Base-by-base conservation (phyloP, 2,113 vertebrate genomes). In the Panthera leo region DNA sequence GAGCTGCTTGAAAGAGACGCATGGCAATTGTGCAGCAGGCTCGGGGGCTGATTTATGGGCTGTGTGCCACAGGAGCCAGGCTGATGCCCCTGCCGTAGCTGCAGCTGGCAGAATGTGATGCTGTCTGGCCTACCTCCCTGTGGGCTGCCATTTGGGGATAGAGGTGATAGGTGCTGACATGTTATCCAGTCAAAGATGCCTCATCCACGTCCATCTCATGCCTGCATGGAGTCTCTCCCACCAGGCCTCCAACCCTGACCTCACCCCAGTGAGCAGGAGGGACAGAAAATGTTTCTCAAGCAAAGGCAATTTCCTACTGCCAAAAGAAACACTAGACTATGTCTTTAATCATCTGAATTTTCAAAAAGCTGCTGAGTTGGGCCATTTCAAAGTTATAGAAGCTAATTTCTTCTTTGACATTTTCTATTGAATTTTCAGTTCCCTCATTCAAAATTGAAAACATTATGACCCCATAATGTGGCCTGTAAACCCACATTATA, bases 11-110 rank as follows among this genome's bases (percentile, higher is more conserved):
- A 98, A 97, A 97, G 97, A 98, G 95, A 97, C 10, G 21, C 95
- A 86, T 96, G 93, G 97, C 98, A 92, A 93, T 98, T 94, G 97
- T 95, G 93, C 87, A 63, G 92, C 79, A 85, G 86, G 95, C 94
- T 96, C 0, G 12, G 85, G 55, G 6, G 10, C 95, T 98, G 98
- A 98, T 98, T 98, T 98, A 98, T 97, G 97, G 97, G 36, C 97
- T 61, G 58, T 85, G 93, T 73, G 93, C 93, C 95, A 90, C 6
- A 48, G 97, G 91, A 97, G 85, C 68, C 75, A 97, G 94, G 96
- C 86, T 0, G 3, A 4, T 76, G 58, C 76, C 85, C 82, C 89
- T 71, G 27, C 96, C 71, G 0, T 68, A 55, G 9, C 96, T 94
- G 91, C 87, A 58, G 83, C 97, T 94, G 96, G 42, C 91, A 95